Base-by-base conservation (phyloP, 2,113 vertebrate genomes). In the Chionomys nivalis region DNA sequence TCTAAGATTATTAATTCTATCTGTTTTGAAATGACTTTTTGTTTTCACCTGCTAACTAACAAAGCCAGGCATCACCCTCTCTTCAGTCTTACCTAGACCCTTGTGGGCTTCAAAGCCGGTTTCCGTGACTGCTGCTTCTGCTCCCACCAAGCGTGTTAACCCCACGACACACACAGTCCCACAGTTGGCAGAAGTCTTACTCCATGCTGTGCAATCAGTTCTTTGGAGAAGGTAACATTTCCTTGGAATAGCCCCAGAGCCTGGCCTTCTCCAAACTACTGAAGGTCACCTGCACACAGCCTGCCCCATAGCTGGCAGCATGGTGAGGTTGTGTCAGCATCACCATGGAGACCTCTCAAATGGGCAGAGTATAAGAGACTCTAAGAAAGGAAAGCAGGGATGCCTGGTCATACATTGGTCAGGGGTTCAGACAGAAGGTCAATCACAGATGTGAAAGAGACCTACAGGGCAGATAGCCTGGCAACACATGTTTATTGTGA, bases 51-150 rank as follows among this genome's bases (percentile, higher is more conserved):
- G 16, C 7, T 44, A 1, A 24, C 7, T 44, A 1, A 24, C 21
- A 47, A 7, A 5, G 28, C 24, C 28, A 86, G 61, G 26, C 8
- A 66, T 23, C 8, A 12, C 33, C 61, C 8, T 66, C 82, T 33
- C 31, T 86, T 23, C 8, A 9, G 14, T 47, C 55, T 10, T 28
- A 19, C 0, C 3, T 2, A 31, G 4, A 14, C 26, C 2, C 23
- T 7, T 10, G 0, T 17, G 52, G 4, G 14, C 58, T 31, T 65
- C 58, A 16, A 66, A 66, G 42, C 9, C 28, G 33, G 39, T 47
- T 21, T 33, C 28, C 9, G 1, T 11, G 28, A 17, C 26, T 44
- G n/a, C n/a, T 5, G 2, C 39, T 66, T 86, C 14, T 1, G 0
- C 65, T 44, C 82, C 39, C 26, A 66, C 4, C 61, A 44, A 65